Conservation (phyloP, 2,113 vertebrate species). For the Puma concolor region DNA sequence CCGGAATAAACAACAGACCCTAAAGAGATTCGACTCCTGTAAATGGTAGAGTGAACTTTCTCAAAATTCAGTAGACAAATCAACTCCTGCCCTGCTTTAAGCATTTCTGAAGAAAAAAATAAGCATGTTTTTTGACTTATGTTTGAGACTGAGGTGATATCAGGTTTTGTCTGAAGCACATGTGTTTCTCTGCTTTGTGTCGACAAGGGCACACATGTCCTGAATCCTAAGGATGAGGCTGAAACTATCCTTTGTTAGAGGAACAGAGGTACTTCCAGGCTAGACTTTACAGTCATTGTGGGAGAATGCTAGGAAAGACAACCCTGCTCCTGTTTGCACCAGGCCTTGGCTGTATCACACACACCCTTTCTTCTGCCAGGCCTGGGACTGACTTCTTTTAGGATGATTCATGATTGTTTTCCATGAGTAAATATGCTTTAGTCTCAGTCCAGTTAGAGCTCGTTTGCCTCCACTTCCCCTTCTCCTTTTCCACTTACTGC, state of each 20-base stretch:
- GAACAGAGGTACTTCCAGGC: slow-evolving; percentile 35
- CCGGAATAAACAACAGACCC: not conserved
- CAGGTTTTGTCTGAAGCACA: not conserved
- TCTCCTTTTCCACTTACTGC: not conserved
- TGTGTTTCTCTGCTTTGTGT: not conserved
- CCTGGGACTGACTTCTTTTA: slow-evolving; percentile 16
- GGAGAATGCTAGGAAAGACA: slow-evolving; percentile 34
- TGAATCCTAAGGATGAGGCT: not conserved
- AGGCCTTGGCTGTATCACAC: slow-evolving; percentile 14
- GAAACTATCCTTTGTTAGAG: not conserved
- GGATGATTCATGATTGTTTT: slow-evolving; percentile 43
- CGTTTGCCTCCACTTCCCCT: not conserved
- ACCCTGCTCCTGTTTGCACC: slow-evolving; percentile 32
- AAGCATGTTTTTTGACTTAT: not conserved
- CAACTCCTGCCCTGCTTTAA: not conserved
- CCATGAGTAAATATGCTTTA: slow-evolving; percentile 53
- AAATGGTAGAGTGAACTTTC: not conserved
- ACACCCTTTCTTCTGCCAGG: not conserved
- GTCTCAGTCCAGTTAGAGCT: slow-evolving; percentile 57
- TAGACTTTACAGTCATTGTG: not conserved
- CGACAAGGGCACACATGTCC: not conserved
- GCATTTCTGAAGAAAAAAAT: slow-evolving; percentile 41
- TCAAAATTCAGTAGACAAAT: slow-evolving; percentile 14
- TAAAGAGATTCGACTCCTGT: not conserved
- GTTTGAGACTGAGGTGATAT: not conserved